These are phyloP conservation scores for Pycnonotus jocosus DNA, from an alignment of 2,113 vertebrate genomes.

Conservation along the genomic window DNA sequence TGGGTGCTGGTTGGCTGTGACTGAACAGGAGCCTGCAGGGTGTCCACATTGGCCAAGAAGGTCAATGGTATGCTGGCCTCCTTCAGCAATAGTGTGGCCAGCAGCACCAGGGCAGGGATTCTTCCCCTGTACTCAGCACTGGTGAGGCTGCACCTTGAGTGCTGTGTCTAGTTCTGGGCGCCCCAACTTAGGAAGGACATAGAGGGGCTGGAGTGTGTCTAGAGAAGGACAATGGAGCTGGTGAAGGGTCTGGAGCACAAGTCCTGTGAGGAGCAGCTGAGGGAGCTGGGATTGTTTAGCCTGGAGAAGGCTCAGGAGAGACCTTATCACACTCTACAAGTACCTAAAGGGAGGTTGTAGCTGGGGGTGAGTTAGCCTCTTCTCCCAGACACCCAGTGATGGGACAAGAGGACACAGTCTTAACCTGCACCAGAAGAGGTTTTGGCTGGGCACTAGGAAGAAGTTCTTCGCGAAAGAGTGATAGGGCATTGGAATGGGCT, in stretches of 20 bases:
- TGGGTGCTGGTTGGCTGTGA: rapidly evolving
- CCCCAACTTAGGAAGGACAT: neutral
- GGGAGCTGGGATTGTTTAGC: neutral
- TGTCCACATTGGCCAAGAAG: neutral
- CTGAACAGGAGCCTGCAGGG: neutral
- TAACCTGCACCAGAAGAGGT: neutral
- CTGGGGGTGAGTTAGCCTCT: neutral
- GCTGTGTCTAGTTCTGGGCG: neutral
- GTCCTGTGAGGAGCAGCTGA: neutral
- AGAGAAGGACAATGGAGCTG: neutral
- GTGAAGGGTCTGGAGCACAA: neutral
- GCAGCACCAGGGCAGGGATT: neutral
- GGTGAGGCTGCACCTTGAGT: neutral
- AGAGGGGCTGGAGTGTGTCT: neutral
- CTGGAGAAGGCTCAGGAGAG: neutral
- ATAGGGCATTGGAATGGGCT: neutral
- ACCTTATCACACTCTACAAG: neutral
- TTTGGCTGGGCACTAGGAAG: neutral
- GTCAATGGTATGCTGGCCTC: neutral
- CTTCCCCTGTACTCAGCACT: too few species aligned
- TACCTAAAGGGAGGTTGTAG: neutral
- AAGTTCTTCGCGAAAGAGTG: neutral
- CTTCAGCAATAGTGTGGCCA: neutral
- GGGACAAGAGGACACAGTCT: neutral
- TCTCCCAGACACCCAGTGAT: neutral